Evolutionary conservation across 2,797 vertebrate species (phyloP).

Genomic region (Hipposideros larvatus): DNA sequence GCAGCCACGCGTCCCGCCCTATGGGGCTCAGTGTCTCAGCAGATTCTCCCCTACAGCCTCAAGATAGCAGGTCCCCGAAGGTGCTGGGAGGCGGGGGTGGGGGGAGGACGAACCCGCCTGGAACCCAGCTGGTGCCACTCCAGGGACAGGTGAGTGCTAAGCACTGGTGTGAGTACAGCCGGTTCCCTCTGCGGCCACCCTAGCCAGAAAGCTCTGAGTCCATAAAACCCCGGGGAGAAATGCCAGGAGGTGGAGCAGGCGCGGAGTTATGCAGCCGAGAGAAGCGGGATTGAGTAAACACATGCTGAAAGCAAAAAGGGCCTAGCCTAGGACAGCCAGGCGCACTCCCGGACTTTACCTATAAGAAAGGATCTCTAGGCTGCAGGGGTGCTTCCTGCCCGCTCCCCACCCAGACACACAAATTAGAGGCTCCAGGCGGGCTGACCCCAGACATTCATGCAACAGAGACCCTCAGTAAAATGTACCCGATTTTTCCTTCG

Average conservation of each 20-base stretch:
- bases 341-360: background rate
- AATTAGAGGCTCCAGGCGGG: background rate
- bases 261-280: constrained; percentile 3
- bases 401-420: background rate
- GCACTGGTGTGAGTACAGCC: background rate
- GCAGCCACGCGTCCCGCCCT: constrained; percentile 8
- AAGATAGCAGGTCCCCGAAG: background rate
- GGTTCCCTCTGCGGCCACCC: background rate
- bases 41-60: background rate
- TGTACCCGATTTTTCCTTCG: background rate
- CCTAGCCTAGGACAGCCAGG: background rate
- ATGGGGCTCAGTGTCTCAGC: background rate
- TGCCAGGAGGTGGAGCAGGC: background rate
- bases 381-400: background rate
- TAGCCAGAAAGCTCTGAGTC: background rate
- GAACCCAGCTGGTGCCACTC: background rate
- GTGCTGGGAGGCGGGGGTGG: background rate
- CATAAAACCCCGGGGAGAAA: background rate
- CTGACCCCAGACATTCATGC: background rate
- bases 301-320: constrained; percentile 10
- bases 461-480: background rate
- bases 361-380: background rate
- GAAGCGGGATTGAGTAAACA: constrained; percentile 45
- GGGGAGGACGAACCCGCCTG: background rate
- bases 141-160: background rate